Evolutionary conservation across 2,797 vertebrate genomes (phyloP).

Genomic region (Capromys pilorides): DNA sequence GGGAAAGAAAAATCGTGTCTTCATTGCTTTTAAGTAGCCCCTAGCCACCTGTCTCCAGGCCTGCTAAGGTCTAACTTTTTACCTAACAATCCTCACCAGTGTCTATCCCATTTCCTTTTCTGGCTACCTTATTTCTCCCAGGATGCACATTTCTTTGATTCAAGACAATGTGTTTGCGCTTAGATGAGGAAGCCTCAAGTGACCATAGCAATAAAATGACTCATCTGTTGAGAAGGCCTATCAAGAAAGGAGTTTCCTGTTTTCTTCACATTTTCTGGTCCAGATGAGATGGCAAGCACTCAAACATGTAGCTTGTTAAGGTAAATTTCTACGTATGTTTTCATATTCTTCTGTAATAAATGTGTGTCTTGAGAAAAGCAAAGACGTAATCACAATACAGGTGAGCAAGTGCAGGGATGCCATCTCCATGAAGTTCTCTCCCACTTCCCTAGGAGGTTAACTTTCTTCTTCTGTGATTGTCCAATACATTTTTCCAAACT

Average conservation of each 20-base stretch:
- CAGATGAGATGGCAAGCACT: neutral
- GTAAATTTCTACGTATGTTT: neutral
- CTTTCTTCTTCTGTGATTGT: neutral
- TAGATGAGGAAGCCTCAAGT: neutral
- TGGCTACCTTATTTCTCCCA: neutral
- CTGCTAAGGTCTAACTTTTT: neutral
- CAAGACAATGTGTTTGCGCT: neutral
- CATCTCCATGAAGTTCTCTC: neutral
- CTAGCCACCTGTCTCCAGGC: neutral
- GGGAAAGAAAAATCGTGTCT: neutral
- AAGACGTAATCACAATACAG: constrained; percentile 3
- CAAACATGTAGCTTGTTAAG: neutral
- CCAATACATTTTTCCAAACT: neutral
- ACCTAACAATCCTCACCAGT: neutral
- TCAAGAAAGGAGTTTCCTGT: neutral
- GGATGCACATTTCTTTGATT: neutral
- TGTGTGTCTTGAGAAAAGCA: neutral
- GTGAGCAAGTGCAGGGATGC: neutral
- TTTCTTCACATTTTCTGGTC: neutral
- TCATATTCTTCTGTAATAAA: neutral
- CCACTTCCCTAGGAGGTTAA: neutral
- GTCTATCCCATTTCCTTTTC: neutral
- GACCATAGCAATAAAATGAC: neutral
- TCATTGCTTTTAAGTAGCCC: neutral
- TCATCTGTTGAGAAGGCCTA: neutral